Base-by-base conservation (phyloP, 23 tunicate species). In the Pegea sp. region DNA sequence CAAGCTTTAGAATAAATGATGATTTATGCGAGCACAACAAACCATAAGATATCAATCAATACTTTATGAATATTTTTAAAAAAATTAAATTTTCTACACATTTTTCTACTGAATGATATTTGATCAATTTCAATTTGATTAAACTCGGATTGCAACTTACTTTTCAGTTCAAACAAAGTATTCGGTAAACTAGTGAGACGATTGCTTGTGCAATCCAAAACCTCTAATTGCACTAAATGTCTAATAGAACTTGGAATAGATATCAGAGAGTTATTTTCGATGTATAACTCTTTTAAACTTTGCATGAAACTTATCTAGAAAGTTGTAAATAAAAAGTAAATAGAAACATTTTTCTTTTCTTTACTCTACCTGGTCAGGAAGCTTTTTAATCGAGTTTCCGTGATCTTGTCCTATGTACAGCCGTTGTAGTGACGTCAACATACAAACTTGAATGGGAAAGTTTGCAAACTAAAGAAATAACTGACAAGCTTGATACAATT, bases 381-480 rank as follows among this genome's bases (percentile, higher is more conserved):
- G 58, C 34, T 60, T 73, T 4, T 61, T 63, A 60, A 84, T 60
- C 5, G 84, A 77, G 6, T 48, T 57, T 34, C 95, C 95, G 27
- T 63, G 56, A 33, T 84, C 95, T 52, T 84, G 95, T 13, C 95
- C 95, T 19, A 74, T 49, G 43, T 73, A 84, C 26, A 84, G 65
- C 27, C 62, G 67, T 42, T 84, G 43, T 24, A 84, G 52, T 6
- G 68, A 63, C 5, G 67, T 30, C 11, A 84, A 42, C 7, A 71
- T 53, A 56, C 81, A 84, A 2, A 84, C 33, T 0, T 61, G 21
- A 24, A 74, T 34, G 3, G 95, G 95, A 31, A 84, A 84, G 3
- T 23, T 46, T 13, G 63, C 44, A 32, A 84, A 84, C 95, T 84
- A 50, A 56, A 61, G 54, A 26, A 8, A 65, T 2, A 53, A 26